Evolutionary conservation across 2,888 invertebrate species (phyloP), one percentile per base, ranked within the genome.

Genomic region (Spisula solida): DNA sequence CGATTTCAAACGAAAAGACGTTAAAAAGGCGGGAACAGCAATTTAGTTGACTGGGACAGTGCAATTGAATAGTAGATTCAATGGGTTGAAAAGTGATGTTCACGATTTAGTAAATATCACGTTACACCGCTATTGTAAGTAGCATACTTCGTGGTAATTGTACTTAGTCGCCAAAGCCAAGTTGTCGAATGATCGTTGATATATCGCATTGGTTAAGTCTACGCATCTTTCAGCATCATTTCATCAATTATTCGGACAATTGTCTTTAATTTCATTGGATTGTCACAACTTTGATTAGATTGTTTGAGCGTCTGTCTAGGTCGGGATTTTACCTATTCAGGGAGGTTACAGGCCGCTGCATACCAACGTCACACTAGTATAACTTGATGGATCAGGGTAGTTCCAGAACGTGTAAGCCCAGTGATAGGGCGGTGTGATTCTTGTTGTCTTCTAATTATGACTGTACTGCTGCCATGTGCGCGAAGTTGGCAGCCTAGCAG

Each of bases 121-220:
- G 75, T 75, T 75, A 75, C 75, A 75, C 75, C 75, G 34, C 75
- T 18, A 75, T 75, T 75, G 75, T 75, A 31, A 31, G 75, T 16
- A 31, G 4, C 34, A 75, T 31, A 75, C 75, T 6, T 34, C 31
- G 75, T 75, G 75, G 75, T 75, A 75, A 75, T 75, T 16, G 18
- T 20, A 75, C 31, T 75, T 75, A 31, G 75, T 31, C 6, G 20
- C 18, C 34, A 18, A 75, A 34, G 75, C 31, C 75, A 66, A 66
- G 25, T 25, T 66, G 60, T 66, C 60, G n/a, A 12, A 8, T 66
- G 60, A 66, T 66, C 25, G n/a, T 25, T 66, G 60, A 6, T 75
- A 75, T 16, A 34, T 75, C 29, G 31, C 75, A 34, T 34, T 75
- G 12, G 16, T 75, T 31, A 34, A 31, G 34, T 75, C 18, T 31